A percentile compares a stretch with the other conserved stretches of the same genome.
Evolutionary conservation across 2,797 vertebrate genomes (phyloP).

Genomic region (Fundulus diaphanus): DNA sequence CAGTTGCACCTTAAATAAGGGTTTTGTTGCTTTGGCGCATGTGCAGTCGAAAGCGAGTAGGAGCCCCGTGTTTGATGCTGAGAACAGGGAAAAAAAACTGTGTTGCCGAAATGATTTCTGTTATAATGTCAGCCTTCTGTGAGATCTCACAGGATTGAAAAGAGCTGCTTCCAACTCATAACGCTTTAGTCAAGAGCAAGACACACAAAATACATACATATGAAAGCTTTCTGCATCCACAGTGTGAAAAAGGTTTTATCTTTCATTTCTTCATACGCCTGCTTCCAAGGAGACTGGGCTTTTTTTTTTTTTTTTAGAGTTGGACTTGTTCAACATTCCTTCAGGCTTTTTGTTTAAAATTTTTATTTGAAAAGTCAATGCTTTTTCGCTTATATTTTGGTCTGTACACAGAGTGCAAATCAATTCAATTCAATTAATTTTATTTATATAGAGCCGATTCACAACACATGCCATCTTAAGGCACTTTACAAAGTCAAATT

Average conservation of each 20-base stretch:
- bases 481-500: too few species aligned
- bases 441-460: too few species aligned
- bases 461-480: too few species aligned
- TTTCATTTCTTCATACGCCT: neutral
- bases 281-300: neutral
- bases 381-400: neutral
- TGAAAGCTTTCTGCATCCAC: neutral
- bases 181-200: neutral
- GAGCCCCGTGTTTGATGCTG: neutral
- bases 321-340: neutral
- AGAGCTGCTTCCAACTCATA: constrained; percentile 3
- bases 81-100: neutral
- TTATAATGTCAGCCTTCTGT: neutral
- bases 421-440: too few species aligned
- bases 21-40: neutral
- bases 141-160: constrained; percentile 27
- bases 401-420: neutral
- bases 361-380: neutral
- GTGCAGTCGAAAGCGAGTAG: neutral
- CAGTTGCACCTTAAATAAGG: too few species aligned
- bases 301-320: neutral
- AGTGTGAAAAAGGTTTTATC: neutral
- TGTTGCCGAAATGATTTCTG: neutral
- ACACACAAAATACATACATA: neutral
- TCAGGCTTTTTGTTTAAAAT: neutral